Conservation (phyloP, 2,113 vertebrate genomes). For the Centropristis striata region DNA sequence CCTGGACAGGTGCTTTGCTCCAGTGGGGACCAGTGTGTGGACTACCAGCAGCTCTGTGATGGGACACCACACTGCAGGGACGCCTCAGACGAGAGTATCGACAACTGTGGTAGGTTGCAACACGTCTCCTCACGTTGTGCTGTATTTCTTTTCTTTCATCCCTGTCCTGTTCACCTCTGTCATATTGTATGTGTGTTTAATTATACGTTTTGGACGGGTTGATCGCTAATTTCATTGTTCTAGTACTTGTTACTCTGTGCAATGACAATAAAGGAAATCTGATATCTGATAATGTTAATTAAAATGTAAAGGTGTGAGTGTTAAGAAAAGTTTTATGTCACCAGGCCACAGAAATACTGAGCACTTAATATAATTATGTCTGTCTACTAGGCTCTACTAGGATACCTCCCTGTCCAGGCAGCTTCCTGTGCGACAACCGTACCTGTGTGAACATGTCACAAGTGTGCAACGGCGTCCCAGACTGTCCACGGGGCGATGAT, state of each 20-base stretch:
- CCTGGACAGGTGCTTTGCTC: slow-evolving; percentile 80
- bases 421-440: slow-evolving; percentile 84
- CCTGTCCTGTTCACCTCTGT: too few relatives aligned
- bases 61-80: slow-evolving; percentile 82
- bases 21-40: slow-evolving; percentile 84
- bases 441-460: slow-evolving; percentile 85
- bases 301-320: background rate
- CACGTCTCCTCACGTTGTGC: too few relatives aligned
- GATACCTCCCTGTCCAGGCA: slow-evolving; percentile 85
- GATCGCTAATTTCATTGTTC: too few relatives aligned
- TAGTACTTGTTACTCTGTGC: too few relatives aligned
- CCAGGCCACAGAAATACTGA: background rate
- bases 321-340: background rate
- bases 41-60: slow-evolving; percentile 85
- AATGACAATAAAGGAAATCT: too few relatives aligned
- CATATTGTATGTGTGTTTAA: too few relatives aligned
- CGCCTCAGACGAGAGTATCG: slow-evolving; percentile 83
- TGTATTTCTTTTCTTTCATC: too few relatives aligned
- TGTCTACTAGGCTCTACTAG: slow-evolving; percentile 80
- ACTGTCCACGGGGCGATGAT: slow-evolving; percentile 88
- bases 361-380: too few relatives aligned
- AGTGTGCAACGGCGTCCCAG: slow-evolving; percentile 84
- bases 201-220: too few relatives aligned
- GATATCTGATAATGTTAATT: too few relatives aligned
- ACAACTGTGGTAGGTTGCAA: slow-evolving; percentile 85